Conservation (phyloP, 2,113 vertebrate genomes). For the Pluvianellus socialis region DNA sequence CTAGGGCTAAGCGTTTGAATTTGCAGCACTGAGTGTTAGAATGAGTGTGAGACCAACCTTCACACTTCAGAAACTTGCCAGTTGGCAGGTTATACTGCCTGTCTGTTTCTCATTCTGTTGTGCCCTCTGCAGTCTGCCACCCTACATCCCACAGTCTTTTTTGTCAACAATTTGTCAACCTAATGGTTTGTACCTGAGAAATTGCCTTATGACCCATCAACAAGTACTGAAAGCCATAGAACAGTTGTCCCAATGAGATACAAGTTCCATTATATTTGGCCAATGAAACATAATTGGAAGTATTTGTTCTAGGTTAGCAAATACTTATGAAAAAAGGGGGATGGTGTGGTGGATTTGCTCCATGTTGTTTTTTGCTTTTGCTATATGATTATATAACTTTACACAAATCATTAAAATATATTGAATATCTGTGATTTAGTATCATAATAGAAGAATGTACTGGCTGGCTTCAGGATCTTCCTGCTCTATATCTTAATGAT, state of each 20-base stretch:
- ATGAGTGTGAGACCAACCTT: constrained; percentile 69
- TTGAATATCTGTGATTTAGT: not conserved
- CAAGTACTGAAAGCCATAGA: not conserved
- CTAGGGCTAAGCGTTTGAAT: constrained; percentile 24
- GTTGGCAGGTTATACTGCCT: constrained; percentile 61
- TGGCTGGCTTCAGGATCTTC: not conserved
- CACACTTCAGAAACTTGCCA: constrained; percentile 67
- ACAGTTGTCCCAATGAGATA: not conserved
- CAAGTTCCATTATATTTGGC: not conserved
- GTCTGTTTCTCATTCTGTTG: constrained; percentile 70
- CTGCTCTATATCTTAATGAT: not conserved
- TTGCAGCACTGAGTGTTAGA: constrained; percentile 43
- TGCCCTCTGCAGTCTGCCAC: constrained; percentile 71
- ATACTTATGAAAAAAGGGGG: not conserved
- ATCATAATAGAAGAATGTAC: not conserved
- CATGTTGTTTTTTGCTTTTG: not conserved
- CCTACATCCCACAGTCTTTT: constrained; percentile 6
- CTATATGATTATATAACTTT: not conserved
- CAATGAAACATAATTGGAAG: not conserved
- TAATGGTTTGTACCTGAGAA: constrained; percentile 47
- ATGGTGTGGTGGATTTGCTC: not conserved
- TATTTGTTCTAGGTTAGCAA: not conserved
- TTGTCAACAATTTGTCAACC: constrained; percentile 59
- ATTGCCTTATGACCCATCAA: constrained; percentile 3
- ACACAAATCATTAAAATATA: not conserved